phyloP scores from a whole-genome alignment of 2,797 vertebrate species.

The Potorous gilbertii region DNA sequence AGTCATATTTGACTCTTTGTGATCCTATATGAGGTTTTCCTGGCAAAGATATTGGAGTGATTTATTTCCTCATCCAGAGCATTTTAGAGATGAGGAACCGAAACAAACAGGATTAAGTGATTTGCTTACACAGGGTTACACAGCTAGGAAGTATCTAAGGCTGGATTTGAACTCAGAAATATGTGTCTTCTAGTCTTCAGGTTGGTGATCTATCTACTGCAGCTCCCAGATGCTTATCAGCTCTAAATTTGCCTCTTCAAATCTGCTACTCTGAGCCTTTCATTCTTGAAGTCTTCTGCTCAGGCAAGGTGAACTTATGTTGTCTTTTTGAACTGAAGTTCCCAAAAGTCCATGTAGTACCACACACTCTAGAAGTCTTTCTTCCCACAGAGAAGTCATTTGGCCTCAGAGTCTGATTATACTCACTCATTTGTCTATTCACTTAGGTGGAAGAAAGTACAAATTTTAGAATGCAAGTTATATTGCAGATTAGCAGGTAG shows the following conservation, averaged over 20 bases:
- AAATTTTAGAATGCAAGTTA: neutral
- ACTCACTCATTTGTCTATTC: neutral
- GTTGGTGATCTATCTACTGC: neutral
- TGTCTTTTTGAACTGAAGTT: neutral
- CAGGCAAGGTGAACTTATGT: neutral
- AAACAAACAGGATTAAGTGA: too few relatives aligned
- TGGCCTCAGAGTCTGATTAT: neutral
- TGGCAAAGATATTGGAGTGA: neutral
- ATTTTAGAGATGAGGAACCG: neutral
- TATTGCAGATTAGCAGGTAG: neutral
- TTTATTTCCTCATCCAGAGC: neutral
- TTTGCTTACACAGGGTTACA: too few relatives aligned
- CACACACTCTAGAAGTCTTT: neutral
- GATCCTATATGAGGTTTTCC: neutral
- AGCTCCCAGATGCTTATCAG: neutral
- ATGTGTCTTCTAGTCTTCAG: neutral
- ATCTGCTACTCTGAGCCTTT: neutral
- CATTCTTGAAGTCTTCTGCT: neutral
- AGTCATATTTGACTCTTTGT: neutral
- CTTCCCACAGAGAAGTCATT: neutral
- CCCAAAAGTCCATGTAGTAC: neutral
- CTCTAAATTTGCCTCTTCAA: neutral
- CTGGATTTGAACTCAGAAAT: neutral
- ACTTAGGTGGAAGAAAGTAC: neutral
- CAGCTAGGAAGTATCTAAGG: neutral